Percentiles rank a stretch among this genome's conserved stretches.
Conservation (phyloP, 2,888 invertebrate species). For the Drosophila tanythrix region DNA sequence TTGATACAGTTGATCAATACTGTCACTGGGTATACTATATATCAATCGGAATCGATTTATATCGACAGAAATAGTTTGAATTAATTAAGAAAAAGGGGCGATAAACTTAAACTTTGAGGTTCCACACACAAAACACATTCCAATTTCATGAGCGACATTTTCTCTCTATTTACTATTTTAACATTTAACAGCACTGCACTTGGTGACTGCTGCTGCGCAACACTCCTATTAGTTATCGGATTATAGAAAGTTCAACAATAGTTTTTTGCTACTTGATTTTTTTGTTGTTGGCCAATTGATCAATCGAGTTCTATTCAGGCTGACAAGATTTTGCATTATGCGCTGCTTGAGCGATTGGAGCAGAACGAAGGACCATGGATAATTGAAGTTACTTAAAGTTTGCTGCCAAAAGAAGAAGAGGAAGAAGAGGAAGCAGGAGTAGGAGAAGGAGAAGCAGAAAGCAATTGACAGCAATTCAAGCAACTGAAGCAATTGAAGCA, state of each 20-base stretch:
- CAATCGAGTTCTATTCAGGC: slow-evolving; percentile 22
- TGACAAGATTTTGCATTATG: slow-evolving; percentile 1
- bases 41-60: too few relatives aligned
- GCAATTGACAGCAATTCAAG: slow-evolving; percentile 17
- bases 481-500: slow-evolving; percentile 47
- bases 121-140: too few relatives aligned
- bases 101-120: too few relatives aligned
- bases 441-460: background rate
- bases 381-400: slow-evolving; percentile 57
- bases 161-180: too few relatives aligned
- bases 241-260: background rate
- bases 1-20: too few relatives aligned
- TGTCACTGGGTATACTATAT: too few relatives aligned
- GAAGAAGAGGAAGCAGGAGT: background rate
- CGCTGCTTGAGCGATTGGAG: slow-evolving; percentile 20
- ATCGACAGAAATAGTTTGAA: too few relatives aligned
- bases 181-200: background rate
- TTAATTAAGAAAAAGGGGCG: too few relatives aligned
- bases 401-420: background rate
- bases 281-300: slow-evolving; percentile 8
- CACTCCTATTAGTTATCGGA: background rate
- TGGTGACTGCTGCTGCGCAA: background rate
- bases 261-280: background rate
- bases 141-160: too few relatives aligned
- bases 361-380: slow-evolving; percentile 22